phyloP scores from a whole-genome alignment of 2,797 vertebrate genomes.

The Coracias cyanogaster region DNA sequence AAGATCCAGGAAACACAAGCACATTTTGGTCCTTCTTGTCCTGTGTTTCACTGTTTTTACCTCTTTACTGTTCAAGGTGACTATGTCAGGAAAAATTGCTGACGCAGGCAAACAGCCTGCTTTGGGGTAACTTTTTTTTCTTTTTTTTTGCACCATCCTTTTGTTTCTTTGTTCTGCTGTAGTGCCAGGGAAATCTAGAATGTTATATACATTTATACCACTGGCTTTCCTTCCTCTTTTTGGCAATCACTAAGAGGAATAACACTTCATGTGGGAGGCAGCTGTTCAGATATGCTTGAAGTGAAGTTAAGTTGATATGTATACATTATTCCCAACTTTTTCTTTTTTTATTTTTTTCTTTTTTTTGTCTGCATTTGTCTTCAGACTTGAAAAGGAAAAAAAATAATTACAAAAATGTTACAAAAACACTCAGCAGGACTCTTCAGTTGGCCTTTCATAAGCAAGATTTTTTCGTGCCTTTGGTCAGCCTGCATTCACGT shows the following conservation, averaged over 20 bases:
- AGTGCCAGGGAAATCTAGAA: conserved; percentile 11
- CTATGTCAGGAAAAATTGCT: conserved; percentile 13
- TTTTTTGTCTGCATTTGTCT: neutral
- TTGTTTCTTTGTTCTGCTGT: conserved; percentile 22
- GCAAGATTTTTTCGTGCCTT: neutral
- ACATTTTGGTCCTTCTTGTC: conserved; percentile 32
- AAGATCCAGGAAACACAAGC: neutral
- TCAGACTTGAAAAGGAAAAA: neutral
- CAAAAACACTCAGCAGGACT: neutral
- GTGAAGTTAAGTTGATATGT: conserved; percentile 36
- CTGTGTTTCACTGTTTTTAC: neutral
- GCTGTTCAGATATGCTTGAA: conserved; percentile 62
- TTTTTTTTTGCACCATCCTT: neutral
- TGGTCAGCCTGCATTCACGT: neutral
- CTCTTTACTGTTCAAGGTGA: conserved; percentile 9
- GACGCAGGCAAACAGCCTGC: neutral
- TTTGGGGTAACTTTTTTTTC: neutral
- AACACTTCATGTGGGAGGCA: conserved; percentile 62
- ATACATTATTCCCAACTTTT: neutral
- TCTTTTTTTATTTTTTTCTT: neutral
- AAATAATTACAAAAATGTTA: neutral
- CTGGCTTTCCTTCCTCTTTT: conserved; percentile 44
- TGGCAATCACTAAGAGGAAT: conserved; percentile 24
- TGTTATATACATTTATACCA: conserved; percentile 14
- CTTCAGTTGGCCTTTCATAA: neutral